Base-by-base conservation (phyloP, 1,140 invertebrate genomes). In the Platorchestia sp. region DNA sequence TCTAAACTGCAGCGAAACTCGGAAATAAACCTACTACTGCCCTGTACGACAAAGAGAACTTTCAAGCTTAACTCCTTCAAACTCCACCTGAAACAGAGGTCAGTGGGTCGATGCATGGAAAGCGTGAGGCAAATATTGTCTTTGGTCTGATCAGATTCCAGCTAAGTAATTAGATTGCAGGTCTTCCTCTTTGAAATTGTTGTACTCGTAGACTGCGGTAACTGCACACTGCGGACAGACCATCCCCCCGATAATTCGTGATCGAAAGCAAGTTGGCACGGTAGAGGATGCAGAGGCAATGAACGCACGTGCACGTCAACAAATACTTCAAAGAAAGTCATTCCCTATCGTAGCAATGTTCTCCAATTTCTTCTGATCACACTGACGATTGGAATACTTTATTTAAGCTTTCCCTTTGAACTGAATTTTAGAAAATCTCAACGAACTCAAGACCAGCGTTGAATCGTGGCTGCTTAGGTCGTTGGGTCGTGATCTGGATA, bases 381-480 rank as follows among this genome's bases (percentile, higher is more conserved):
- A 10, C 27, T 75, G 27, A 75, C 59, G 59, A 75, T 36, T 75
- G 27, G 27, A 75, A 75, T 75, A 36, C 59, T 75, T 75, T 75
- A 75, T 75, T 75, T 36, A 75, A 75, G 59, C 59, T 14, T 36
- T 75, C 59, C 27, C 59, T 22, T 36, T 27, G 59, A 27, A 14
- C 36, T 36, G 59, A 75, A 75, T 22, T 75, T 75, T 27, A 75
- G 59, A 75, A 75, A 75, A 75, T 27, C 59, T 75, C 59, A 3
- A 75, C 10, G 87, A 43, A 44, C 87, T 44, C 87, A 16, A 45
- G 91, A 93, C 45, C 40, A 44, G 47, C 44, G 45, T 93, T 45
- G 40, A 93, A 44, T 93, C 91, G 91, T 93, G 91, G 91, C 91
- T 45, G n/a, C 91, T 14, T 44, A 0, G 44, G 91, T 93, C 91